Evolutionary conservation across 2,797 vertebrate species (phyloP).

Genomic region (Sebastes taczanowskii): DNA sequence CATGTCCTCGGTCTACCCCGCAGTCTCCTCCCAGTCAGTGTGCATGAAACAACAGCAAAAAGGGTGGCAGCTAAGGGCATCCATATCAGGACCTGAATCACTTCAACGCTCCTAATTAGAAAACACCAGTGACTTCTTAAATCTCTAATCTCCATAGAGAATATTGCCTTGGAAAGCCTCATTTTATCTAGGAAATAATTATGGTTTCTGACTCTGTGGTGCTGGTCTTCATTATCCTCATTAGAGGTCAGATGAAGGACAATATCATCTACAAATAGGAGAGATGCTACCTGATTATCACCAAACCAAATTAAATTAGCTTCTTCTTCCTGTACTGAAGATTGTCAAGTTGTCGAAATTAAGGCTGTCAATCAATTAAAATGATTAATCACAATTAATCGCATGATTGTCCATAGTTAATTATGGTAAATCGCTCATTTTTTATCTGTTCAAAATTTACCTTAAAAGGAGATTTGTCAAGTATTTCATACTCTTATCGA

Average conservation of each 20-base stretch:
- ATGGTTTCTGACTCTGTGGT: neutral
- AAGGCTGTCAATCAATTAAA: no score
- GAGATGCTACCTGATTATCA: no score
- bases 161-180: neutral
- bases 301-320: no score
- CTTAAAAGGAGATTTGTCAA: no score
- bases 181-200: neutral
- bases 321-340: no score
- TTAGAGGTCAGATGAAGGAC: neutral
- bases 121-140: neutral
- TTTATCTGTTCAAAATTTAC: no score
- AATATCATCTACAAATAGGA: neutral
- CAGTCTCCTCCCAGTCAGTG: neutral
- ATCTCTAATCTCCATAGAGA: neutral
- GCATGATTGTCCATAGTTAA: no score
- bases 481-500: no score
- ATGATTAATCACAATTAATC: no score
- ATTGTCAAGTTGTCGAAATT: no score
- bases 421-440: no score
- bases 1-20: neutral
- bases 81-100: neutral
- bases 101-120: neutral
- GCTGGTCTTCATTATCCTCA: neutral
- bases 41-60: constrained; percentile 1
- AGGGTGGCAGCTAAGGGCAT: neutral